These are phyloP conservation scores for Mus minutoides DNA, from an alignment of 2,797 vertebrate species.

Conservation along the genomic window DNA sequence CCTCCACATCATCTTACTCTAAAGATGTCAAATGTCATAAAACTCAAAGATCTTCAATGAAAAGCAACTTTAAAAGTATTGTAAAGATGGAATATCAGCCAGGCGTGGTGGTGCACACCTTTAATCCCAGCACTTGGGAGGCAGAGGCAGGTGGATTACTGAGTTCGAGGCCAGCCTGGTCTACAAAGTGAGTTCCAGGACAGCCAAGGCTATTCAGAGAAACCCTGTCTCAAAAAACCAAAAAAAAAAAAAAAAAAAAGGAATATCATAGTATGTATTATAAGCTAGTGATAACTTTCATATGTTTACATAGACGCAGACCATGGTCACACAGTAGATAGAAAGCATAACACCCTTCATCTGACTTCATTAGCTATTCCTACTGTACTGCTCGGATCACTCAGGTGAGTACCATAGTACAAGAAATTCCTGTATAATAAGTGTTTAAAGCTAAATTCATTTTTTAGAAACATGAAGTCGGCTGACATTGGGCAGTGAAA, in stretches of 20 bases:
- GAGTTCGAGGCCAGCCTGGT: too few species aligned
- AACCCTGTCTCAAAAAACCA: too few species aligned
- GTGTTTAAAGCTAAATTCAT: slow-evolving; percentile 19
- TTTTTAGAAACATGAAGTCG: not conserved
- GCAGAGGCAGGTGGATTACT: too few species aligned
- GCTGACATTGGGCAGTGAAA: not conserved
- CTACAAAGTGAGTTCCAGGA: too few species aligned
- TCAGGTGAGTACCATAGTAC: not conserved
- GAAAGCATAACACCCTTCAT: not conserved
- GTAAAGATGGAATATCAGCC: not conserved
- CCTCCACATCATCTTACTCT: not conserved
- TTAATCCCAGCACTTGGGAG: too few species aligned
- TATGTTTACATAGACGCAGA: not conserved
- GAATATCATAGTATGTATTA: slow-evolving; percentile 18
- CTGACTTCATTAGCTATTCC: not conserved
- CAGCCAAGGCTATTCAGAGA: too few species aligned
- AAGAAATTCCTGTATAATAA: not conserved
- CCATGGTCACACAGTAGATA: not conserved
- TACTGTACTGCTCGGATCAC: not conserved
- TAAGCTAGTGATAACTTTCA: not conserved
- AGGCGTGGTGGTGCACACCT: too few species aligned
- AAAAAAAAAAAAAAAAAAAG: too few species aligned
- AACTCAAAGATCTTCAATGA: slow-evolving; percentile 29
- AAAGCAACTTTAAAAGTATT: not conserved
- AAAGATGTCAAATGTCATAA: slow-evolving; percentile 20